These are phyloP conservation scores for Oncorhynchus nerka DNA, from an alignment of 2,113 vertebrate genomes.

Conservation along the genomic window DNA sequence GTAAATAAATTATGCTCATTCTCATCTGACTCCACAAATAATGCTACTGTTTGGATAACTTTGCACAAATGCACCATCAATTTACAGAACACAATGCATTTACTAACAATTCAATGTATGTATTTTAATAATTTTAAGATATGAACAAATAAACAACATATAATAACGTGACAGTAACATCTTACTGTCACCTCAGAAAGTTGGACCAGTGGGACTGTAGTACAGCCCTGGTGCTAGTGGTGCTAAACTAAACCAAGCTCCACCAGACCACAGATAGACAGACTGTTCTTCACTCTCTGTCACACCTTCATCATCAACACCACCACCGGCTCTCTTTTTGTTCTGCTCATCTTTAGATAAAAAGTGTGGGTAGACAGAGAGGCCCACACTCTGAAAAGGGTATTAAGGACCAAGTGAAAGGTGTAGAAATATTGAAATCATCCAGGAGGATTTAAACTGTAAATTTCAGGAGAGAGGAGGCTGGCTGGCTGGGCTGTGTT, in stretches of 20 bases:
- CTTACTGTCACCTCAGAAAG: conserved; percentile 84
- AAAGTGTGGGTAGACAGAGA: conserved; percentile 30
- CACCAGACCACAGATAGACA: conserved; percentile 48
- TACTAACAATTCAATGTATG: too few relatives aligned
- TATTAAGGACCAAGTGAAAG: conserved; percentile 2
- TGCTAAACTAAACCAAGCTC: conserved; percentile 56
- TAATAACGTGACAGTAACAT: too few relatives aligned
- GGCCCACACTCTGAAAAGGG: neutral
- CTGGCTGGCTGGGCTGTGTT: neutral
- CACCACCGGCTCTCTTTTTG: conserved; percentile 29
- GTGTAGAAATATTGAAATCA: conserved; percentile 42
- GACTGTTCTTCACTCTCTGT: conserved; percentile 46
- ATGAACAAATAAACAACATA: too few relatives aligned
- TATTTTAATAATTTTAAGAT: too few relatives aligned
- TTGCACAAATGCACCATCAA: too few relatives aligned
- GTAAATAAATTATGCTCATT: too few relatives aligned
- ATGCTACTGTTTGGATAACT: too few relatives aligned
- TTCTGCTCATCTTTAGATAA: conserved; percentile 24
- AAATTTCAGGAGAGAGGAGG: neutral
- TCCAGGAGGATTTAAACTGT: conserved; percentile 36
- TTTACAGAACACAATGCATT: too few relatives aligned
- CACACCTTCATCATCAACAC: conserved; percentile 45
- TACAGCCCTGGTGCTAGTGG: conserved; percentile 78
- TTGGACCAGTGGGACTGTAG: conserved; percentile 81
- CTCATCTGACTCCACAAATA: too few relatives aligned